Percentiles rank a stretch among this genome's conserved stretches.
Conservation (phyloP, 2,797 vertebrate genomes). For the Mormyrus hasselquistii region DNA sequence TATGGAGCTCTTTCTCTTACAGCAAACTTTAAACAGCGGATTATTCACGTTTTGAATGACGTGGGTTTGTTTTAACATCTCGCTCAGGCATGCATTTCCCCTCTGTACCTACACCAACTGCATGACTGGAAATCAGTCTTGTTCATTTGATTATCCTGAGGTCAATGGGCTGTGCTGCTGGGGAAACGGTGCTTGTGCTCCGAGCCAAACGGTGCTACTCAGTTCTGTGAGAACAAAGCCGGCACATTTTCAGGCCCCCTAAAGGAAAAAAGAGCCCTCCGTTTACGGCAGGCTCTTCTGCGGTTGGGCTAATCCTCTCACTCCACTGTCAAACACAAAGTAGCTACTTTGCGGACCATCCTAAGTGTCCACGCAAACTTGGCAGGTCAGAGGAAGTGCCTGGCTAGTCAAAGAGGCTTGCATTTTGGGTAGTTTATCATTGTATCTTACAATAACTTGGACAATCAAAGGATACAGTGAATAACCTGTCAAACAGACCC, state of each 20-base stretch:
- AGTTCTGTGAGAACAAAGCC: neutral
- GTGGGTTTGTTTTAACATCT: neutral
- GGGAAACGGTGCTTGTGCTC: neutral
- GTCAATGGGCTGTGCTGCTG: neutral
- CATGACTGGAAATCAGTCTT: neutral
- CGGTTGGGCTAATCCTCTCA: neutral
- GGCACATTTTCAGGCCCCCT: neutral
- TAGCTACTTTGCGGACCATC: neutral
- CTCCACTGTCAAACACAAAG: neutral
- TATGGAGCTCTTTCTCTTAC: neutral
- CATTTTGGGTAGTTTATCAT: neutral
- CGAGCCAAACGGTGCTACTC: neutral
- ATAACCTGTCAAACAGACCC: neutral
- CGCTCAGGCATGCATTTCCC: neutral
- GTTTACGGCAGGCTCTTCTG: neutral
- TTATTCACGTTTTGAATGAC: neutral
- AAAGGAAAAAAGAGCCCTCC: neutral
- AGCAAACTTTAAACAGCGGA: neutral
- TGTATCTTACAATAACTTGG: neutral
- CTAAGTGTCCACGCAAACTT: neutral
- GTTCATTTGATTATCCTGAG: slow-evolving; percentile 10
- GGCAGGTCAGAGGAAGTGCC: neutral
- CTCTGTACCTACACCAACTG: neutral
- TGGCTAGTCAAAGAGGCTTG: neutral
- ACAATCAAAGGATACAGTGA: neutral